These are phyloP conservation scores for Podarcis cretensis DNA, from an alignment of 2,113 vertebrate genomes.

Conservation along the genomic window DNA sequence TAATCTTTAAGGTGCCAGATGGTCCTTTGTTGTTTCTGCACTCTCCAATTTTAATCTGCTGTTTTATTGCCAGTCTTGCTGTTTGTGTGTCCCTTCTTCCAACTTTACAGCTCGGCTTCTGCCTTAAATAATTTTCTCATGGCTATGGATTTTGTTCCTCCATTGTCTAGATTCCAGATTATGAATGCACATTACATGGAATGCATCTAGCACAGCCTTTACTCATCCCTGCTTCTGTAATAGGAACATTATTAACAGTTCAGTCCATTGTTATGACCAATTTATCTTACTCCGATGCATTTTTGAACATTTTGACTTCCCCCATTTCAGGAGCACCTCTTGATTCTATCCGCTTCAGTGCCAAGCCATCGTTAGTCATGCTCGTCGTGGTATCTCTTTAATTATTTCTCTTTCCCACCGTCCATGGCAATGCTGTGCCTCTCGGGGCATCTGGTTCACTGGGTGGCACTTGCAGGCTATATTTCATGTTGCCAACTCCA, in stretches of 20 bases:
- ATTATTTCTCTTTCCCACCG: background rate
- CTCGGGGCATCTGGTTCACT: background rate
- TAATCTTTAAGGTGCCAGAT: background rate
- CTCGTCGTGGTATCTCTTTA: background rate
- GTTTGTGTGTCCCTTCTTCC: background rate
- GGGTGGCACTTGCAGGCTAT: background rate
- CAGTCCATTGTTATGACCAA: background rate
- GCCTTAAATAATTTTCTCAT: background rate
- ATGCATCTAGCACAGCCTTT: background rate
- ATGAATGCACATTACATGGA: conserved; percentile 1
- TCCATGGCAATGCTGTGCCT: background rate
- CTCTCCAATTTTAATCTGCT: too few relatives aligned
- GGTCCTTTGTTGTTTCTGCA: background rate
- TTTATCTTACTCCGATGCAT: background rate
- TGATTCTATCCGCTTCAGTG: fast-evolving
- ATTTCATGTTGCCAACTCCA: background rate
- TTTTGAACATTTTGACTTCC: background rate
- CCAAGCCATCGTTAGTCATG: background rate
- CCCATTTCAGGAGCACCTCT: fast-evolving
- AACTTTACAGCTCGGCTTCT: background rate
- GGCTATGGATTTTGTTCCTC: background rate
- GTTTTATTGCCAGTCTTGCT: background rate
- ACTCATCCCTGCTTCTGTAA: background rate
- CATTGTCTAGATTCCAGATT: background rate
- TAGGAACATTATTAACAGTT: background rate